These are phyloP conservation scores for Desmodus rotundus DNA, from an alignment of 2,113 vertebrate genomes.

Conservation along the genomic window DNA sequence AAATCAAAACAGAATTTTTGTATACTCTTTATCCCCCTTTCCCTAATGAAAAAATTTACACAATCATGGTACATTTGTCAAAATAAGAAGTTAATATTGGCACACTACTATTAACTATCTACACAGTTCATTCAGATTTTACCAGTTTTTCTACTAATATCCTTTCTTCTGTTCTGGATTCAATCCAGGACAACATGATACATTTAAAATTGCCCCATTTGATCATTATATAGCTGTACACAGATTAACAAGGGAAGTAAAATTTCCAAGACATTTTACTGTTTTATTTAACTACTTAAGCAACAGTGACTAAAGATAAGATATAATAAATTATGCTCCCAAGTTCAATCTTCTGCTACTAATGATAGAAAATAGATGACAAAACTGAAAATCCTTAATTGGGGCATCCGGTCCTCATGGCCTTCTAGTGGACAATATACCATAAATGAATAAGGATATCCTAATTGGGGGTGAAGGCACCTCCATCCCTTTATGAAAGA, in stretches of 20 bases:
- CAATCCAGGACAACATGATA: not conserved
- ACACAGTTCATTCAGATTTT: not conserved
- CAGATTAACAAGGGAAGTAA: not conserved
- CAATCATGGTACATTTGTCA: too few species aligned
- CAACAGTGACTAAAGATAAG: not conserved
- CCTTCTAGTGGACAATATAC: not conserved
- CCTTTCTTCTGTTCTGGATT: not conserved
- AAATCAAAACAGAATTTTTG: not conserved
- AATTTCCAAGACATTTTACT: not conserved
- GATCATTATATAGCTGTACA: not conserved
- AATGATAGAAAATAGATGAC: not conserved
- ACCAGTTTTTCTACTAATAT: not conserved
- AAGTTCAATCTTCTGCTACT: not conserved
- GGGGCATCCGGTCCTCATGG: not conserved
- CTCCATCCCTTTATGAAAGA: not conserved
- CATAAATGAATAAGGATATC: not conserved
- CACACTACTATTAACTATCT: not conserved
- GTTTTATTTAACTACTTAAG: not conserved
- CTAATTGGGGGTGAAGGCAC: not conserved
- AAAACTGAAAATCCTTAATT: not conserved
- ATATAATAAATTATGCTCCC: not conserved
- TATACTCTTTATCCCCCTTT: too few species aligned
- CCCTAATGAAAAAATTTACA: too few species aligned
- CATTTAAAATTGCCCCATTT: not conserved
- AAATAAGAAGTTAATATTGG: too few species aligned